Evolutionary conservation across 92 coral and sea anemone genomes (phyloP).

Genomic region (Paragorgia papillata): DNA sequence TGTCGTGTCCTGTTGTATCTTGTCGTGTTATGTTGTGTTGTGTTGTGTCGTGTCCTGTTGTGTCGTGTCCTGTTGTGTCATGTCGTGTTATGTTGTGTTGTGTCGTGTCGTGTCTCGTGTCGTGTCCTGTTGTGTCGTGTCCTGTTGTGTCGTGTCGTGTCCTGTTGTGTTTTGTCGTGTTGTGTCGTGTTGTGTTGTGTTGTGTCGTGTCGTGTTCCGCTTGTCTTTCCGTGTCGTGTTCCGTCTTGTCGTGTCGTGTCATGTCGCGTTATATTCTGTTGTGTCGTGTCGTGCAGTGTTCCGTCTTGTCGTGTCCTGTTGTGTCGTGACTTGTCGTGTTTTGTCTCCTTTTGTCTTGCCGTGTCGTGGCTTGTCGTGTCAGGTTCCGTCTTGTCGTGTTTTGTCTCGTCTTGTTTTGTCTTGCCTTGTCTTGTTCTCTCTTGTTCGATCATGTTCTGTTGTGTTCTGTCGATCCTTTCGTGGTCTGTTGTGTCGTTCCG

Average conservation of each 20-base stretch:
- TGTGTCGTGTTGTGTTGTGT: neutral
- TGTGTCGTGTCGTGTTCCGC: neutral
- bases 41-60: constrained; percentile 1
- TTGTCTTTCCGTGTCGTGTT: neutral
- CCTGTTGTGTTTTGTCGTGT: neutral
- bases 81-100: neutral
- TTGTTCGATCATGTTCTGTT: neutral
- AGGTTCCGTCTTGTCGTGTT: neutral
- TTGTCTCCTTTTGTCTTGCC: neutral
- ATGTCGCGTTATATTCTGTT: neutral
- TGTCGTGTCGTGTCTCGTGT: neutral
- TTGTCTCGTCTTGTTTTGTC: neutral
- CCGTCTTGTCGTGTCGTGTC: neutral
- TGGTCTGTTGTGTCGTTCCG: neutral
- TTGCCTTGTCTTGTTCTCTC: too few relatives aligned
- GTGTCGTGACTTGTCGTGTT: neutral
- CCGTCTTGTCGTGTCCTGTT: neutral
- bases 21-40: too few relatives aligned
- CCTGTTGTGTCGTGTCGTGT: neutral
- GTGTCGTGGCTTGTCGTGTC: neutral
- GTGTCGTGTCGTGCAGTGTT: neutral
- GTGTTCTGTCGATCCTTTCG: neutral
- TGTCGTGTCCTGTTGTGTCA: neutral
- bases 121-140: neutral
- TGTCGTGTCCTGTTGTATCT: too few relatives aligned